phyloP scores from a whole-genome alignment of 2,888 invertebrate genomes.

The Neoitamus cyanurus region DNA sequence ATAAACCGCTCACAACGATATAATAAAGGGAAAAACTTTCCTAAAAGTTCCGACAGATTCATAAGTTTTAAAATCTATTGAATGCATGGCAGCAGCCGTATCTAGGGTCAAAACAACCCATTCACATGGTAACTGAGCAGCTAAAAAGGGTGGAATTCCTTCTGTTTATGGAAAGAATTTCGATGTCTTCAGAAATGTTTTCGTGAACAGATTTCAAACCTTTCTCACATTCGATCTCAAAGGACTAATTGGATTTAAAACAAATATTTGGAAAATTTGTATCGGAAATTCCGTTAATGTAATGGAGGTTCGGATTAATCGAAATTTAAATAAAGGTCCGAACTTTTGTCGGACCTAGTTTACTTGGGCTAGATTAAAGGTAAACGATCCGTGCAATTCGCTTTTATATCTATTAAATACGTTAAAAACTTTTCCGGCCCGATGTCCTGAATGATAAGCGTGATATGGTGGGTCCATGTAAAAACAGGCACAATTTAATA shows the following conservation, averaged over 20 bases:
- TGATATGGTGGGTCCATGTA: background rate
- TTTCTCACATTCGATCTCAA: background rate
- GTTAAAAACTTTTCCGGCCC: background rate
- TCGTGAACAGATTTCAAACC: background rate
- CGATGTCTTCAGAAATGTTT: background rate
- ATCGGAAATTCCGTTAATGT: background rate
- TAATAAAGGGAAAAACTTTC: background rate
- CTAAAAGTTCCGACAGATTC: background rate
- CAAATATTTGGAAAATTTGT: background rate
- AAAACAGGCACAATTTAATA: background rate
- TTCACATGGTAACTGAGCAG: background rate
- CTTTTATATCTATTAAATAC: background rate
- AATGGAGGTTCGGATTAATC: background rate
- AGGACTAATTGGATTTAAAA: background rate
- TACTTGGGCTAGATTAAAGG: background rate
- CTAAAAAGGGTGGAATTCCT: background rate
- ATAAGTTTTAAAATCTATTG: slow-evolving; percentile 5
- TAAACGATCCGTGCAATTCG: background rate
- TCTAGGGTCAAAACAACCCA: background rate
- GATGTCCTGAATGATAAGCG: background rate
- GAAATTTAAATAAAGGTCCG: background rate
- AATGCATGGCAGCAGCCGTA: background rate
- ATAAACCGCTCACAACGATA: background rate
- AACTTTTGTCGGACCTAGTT: background rate
- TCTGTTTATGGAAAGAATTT: background rate